Base-by-base conservation (phyloP, 2,888 invertebrate genomes). In the Caenorhabditis drosophilae region DNA sequence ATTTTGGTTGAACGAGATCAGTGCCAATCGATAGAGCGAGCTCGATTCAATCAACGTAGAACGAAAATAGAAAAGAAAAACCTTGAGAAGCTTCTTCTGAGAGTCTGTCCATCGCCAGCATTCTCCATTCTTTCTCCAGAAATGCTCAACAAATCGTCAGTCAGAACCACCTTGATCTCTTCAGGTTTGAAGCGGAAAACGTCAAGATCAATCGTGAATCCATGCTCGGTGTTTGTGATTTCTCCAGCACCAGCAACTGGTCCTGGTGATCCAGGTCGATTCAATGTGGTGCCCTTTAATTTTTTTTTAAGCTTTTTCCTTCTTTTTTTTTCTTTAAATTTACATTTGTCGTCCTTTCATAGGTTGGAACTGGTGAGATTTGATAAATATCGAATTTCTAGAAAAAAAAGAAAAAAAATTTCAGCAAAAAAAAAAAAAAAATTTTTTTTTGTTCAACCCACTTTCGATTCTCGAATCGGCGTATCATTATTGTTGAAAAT, bases 141-240 rank as follows among this genome's bases (percentile, higher is more conserved):
- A n/a, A 80, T 70, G 45, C 68, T 73, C 31, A 80, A 66, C 4
- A 70, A 55, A 53, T 76, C 75, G 36, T 78, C 80, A 7, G 73
- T 76, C 7, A 80, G 59, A 9, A 70, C 70, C 0, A 79, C 69
- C 62, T 77, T 79, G 54, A 80, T 79, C 27, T 79, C 80, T 44
- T 73, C 71, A 3, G 80, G 75, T 12, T 61, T 47, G 54, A 80
- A 80, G 52, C 77, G 71, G 42, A 70, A 69, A 11, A 78, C 79
- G 58, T 80, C 78, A 27, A 80, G 61, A 27, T 76, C 73, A 44
- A 80, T 80, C 18, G 78, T 77, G 55, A 80, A 80, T 20, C 80
- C 80, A 51, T 76, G 73, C 47, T 71, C 73, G 1, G 80, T 80
- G 58, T 80, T 80, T 20, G 71, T 66, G 34, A 80, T 80, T 42